Base-by-base conservation (phyloP, 2,113 vertebrate species). In the Prunella fulvescens region DNA sequence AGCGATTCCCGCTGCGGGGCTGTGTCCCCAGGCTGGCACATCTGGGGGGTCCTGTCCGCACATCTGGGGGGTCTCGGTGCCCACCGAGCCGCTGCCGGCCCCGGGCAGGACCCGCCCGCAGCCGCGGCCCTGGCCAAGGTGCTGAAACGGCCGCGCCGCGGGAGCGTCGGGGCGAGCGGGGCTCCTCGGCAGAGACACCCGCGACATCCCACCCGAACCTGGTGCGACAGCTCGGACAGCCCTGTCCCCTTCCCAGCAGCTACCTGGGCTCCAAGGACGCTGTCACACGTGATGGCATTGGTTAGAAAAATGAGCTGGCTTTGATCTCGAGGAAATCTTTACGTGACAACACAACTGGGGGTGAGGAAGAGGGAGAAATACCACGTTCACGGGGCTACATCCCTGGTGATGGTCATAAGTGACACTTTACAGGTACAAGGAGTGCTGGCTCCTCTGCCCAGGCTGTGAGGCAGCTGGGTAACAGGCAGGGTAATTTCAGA, bases 151-250 rank as follows among this genome's bases (percentile, higher is more conserved):
- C 44, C 23, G 33, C 71, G 28, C 23, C 22, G 42, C 35, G 8
- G 5, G 17, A 29, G 37, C 19, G 0, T 0, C 42, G 0, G 28
- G 33, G 44, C 1, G 9, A 16, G 25, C 22, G 0, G 2, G 31
- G 17, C 19, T 1, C 6, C 4, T 3, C 42, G 3, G 7, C 70
- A 1, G 17, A 33, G 35, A n/a, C 2, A 57, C 1, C 22, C 6
- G 19, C 23, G 1, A 2, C 3, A 3, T 3, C 62, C 11, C 29
- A 39, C 24, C n/a, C 33, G 7, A 11, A 14, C 2, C 3, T 0
- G 19, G 10, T 3, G 40, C 40, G 1, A 20, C 13, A 50, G 28
- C 25, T 4, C 26, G 4, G 17, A 57, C 53, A 33, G 4, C 45
- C 40, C 71, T 8, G 20, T 1, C 26, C 66, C 1, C 3, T 11